Evolutionary conservation across 2,888 invertebrate species (phyloP).

Genomic region (Perithous albicinctus): DNA sequence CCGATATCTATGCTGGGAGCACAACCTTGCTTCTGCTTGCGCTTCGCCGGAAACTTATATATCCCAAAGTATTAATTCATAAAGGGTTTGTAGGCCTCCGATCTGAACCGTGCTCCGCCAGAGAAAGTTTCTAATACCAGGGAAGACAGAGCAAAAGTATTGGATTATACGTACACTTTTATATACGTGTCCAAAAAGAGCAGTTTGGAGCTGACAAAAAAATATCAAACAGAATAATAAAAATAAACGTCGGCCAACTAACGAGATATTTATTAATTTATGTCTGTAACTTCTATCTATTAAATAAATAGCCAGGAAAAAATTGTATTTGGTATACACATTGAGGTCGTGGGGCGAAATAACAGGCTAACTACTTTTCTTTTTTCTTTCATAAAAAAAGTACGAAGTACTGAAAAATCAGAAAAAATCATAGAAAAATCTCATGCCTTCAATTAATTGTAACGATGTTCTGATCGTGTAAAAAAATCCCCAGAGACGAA

Average conservation of each 20-base stretch:
- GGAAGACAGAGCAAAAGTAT: neutral
- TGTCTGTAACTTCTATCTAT: neutral
- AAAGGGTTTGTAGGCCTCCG: constrained; percentile 43
- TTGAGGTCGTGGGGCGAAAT: neutral
- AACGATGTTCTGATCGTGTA: too few relatives aligned
- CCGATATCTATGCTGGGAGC: too few relatives aligned
- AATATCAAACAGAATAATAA: neutral
- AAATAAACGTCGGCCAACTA: neutral
- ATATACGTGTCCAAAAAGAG: constrained; percentile 9
- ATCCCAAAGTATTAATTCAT: constrained; percentile 57
- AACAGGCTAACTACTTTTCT: neutral
- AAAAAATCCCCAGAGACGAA: too few relatives aligned
- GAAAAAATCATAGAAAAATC: too few relatives aligned
- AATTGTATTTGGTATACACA: neutral
- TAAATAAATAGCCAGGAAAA: too few relatives aligned
- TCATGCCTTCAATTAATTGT: too few relatives aligned
- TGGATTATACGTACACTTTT: constrained; percentile 31
- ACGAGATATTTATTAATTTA: neutral
- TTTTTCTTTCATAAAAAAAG: too few relatives aligned
- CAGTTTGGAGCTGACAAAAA: neutral
- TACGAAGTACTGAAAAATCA: too few relatives aligned
- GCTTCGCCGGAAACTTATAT: constrained; percentile 21
- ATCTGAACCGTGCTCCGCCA: constrained; percentile 1
- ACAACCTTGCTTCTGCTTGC: neutral
- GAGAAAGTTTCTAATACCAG: constrained; percentile 24